Conservation (phyloP, 2,888 invertebrate species). For the Tinea semifulvella region DNA sequence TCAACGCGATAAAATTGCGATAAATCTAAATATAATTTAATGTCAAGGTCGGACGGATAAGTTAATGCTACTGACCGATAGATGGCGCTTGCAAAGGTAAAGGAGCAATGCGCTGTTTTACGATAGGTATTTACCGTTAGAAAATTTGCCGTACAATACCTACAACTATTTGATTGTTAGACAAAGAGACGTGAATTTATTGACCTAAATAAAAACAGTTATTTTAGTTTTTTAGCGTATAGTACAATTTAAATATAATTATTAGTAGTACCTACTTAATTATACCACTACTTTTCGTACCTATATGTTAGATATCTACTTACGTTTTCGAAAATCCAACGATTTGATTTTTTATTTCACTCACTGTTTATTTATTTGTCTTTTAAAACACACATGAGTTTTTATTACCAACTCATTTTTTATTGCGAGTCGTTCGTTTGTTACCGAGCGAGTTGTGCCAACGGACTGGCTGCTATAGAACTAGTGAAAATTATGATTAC, state of each 20-base stretch:
- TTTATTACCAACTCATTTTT: not conserved
- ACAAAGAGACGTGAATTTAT: no score
- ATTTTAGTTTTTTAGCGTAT: no score
- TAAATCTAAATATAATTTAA: slow-evolving; percentile 9
- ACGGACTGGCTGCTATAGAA: not conserved
- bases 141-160: not conserved
- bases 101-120: not conserved
- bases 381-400: not conserved
- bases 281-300: no score
- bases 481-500: not conserved
- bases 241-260: no score
- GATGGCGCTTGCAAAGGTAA: not conserved
- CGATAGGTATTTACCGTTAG: not conserved
- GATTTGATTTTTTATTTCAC: not conserved
- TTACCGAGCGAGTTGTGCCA: no score
- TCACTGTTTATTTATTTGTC: slow-evolving; percentile 3
- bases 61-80: slow-evolving; percentile 1
- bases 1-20: not conserved
- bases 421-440: not conserved
- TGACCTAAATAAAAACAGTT: no score
- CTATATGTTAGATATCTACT: no score
- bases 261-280: no score
- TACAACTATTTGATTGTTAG: no score
- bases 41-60: slow-evolving; percentile 8
- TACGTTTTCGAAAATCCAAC: no score